phyloP scores from a whole-genome alignment of 2,797 vertebrate genomes.

The Loriculus beryllinus region DNA sequence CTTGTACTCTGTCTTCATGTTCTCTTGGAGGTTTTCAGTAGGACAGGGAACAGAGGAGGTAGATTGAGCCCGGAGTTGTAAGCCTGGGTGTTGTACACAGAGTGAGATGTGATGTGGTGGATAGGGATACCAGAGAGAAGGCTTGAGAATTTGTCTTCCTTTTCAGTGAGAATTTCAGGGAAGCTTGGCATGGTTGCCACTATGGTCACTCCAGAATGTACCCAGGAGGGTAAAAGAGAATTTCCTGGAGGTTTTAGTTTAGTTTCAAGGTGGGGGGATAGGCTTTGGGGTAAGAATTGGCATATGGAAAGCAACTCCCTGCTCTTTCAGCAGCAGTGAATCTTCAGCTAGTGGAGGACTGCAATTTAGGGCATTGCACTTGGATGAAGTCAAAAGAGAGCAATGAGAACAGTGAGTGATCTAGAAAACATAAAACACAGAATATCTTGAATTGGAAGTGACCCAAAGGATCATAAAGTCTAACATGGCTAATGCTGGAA shows the following conservation, averaged over 20 bases:
- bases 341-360: background rate
- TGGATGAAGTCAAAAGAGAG: background rate
- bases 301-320: background rate
- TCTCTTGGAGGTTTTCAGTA: background rate
- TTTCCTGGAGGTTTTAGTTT: background rate
- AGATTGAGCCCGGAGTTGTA: background rate
- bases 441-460: background rate
- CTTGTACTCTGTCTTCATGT: background rate
- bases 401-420: background rate
- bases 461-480: background rate
- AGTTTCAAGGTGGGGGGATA: background rate
- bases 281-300: background rate
- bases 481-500: background rate
- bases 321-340: background rate
- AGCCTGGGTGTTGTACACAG: background rate
- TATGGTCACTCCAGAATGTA: background rate
- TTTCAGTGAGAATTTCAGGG: background rate
- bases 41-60: background rate
- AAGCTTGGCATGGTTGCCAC: background rate
- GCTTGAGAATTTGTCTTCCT: background rate
- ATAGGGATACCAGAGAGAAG: background rate
- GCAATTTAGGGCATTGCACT: background rate
- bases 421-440: background rate
- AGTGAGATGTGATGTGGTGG: background rate
- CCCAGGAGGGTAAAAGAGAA: background rate